Evolutionary conservation across 1,140 invertebrate genomes (phyloP).

Genomic region (Ceratitis capitata): DNA sequence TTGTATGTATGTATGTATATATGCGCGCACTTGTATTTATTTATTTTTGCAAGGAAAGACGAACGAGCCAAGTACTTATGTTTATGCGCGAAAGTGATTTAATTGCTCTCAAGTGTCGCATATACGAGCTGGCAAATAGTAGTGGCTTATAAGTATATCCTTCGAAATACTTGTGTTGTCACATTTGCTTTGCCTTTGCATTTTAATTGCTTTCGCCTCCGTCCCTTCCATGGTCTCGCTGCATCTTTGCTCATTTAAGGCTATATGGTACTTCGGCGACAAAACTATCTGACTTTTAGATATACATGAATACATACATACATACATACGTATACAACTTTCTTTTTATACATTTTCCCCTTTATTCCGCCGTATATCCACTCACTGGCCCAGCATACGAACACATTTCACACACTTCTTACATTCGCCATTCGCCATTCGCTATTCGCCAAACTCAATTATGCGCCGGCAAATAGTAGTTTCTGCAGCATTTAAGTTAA

Average conservation of each 20-base stretch:
- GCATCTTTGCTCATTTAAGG: too few species aligned
- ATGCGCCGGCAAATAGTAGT: slow-evolving; percentile 20
- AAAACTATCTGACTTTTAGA: background rate
- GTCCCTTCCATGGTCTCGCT: background rate
- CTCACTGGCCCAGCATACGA: too few species aligned
- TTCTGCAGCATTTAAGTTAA: slow-evolving; percentile 32
- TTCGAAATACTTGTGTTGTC: background rate
- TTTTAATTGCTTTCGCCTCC: background rate
- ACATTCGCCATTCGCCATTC: too few species aligned
- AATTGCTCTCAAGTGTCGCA: slow-evolving; percentile 7
- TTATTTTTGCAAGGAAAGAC: background rate
- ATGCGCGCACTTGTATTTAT: background rate
- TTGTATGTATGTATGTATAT: background rate
- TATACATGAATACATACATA: too few species aligned
- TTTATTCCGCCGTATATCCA: too few species aligned
- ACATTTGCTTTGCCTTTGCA: background rate
- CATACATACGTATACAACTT: background rate
- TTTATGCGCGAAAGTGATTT: background rate
- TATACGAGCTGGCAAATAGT: background rate
- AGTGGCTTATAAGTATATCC: background rate
- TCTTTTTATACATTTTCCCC: background rate
- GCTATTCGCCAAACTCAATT: slow-evolving; percentile 13
- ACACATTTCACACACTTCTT: background rate
- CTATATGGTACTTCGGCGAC: too few species aligned
- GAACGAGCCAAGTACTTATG: background rate